A percentile compares a stretch with the other conserved stretches of the same genome.
These are phyloP conservation scores for Patella depressa DNA, from an alignment of 2,888 invertebrate species.

Conservation along the genomic window DNA sequence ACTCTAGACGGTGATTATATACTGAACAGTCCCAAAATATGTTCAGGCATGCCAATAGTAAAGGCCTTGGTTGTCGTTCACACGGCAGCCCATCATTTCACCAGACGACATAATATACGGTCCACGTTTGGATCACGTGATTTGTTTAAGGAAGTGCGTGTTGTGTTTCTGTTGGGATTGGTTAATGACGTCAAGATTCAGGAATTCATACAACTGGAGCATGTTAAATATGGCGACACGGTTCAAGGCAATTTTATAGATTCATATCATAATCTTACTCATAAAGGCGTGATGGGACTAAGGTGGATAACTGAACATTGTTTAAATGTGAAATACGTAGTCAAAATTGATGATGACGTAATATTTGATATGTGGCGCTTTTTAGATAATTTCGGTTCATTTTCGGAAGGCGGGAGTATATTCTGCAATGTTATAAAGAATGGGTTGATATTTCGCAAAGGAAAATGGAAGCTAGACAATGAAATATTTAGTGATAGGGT, in stretches of 20 bases:
- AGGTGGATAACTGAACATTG: conserved; percentile 51
- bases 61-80: conserved; percentile 40
- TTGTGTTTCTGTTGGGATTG: conserved; percentile 49
- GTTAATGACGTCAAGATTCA: conserved; percentile 33
- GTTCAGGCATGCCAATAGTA: conserved; percentile 27
- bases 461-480: conserved; percentile 35
- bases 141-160: conserved; percentile 32
- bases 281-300: conserved; percentile 53
- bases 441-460: conserved; percentile 35
- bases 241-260: conserved; percentile 55
- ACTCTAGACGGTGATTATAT: conserved; percentile 30
- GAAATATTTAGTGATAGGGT: conserved; percentile 32
- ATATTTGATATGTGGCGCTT: conserved; percentile 41
- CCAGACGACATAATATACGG: conserved; percentile 38
- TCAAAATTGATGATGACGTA: conserved; percentile 55
- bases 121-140: conserved; percentile 47
- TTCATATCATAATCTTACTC: conserved; percentile 48
- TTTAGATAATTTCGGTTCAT: too few species aligned
- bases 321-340: conserved; percentile 39
- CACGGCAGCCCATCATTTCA: conserved; percentile 42
- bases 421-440: conserved; percentile 16
- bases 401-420: too few species aligned
- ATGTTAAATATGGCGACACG: conserved; percentile 41
- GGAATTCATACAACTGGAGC: conserved; percentile 39
- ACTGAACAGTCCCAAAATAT: conserved; percentile 33